Base-by-base conservation (phyloP, 2,113 vertebrate species). In the Mustela nigripes region DNA sequence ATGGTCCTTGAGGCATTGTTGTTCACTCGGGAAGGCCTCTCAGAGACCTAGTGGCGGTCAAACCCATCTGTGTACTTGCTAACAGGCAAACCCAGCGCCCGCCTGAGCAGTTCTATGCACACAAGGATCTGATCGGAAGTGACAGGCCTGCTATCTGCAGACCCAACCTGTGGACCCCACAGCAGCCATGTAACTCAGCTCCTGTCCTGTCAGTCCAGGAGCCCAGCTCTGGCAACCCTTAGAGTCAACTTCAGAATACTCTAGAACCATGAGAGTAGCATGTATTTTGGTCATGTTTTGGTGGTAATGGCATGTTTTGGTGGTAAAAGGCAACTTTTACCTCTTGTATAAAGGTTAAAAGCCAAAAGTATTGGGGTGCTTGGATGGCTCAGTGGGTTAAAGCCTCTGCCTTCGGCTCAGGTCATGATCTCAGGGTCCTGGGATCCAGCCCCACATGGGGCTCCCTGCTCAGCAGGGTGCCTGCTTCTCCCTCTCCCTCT, bases 161-260 rank as follows among this genome's bases (percentile, higher is more conserved):
- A 58, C 45, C 24, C 0, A 12, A n/a, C 7, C 24, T 36, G 24
- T 36, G 18, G 33, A 21, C 15, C 15, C 67, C 0, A 2, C n/a
- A 82, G n/a, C 42, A 90, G 31, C 12, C 19, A 7, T 39, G 9
- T 42, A 62, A 33, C 56, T 84, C 16, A 15, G 48, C 14, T n/a
- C 22, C 58, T 79, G 26, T 19, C 33, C 15, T 1, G 0, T 71
- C 11, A 11, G 2, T n/a, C 24, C 24, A 16, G n/a, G 4, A 58
- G 53, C 26, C 28, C 33, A 36, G 45, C 36, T 24, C n/a, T 92
- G 45, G n/a, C n/a, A 24, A 82, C 45, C 16, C 5, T 42, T 21
- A 21, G 14, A 36, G 74, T 82, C 36, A 67, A 92, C 85, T 67
- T 58, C 33, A 69, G 28, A 92, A 73, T 81, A 86, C 12, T 53